A percentile compares a stretch with the other conserved stretches of the same genome.
Evolutionary conservation across 2,888 invertebrate genomes (phyloP).

Genomic region (Metalampra italica): DNA sequence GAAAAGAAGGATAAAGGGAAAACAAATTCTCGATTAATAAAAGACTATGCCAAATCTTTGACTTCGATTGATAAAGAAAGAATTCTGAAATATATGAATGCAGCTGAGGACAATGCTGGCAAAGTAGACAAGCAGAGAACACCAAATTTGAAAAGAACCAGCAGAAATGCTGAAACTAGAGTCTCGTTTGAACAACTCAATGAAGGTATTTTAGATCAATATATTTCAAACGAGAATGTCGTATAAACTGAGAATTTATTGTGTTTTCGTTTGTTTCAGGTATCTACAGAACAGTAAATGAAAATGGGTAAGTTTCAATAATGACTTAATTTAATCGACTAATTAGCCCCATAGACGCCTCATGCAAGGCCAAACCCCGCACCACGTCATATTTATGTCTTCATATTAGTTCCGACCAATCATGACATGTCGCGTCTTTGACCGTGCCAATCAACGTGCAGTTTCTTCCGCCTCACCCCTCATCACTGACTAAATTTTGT

Average conservation of each 20-base stretch:
- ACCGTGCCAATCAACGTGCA: no score
- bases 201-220: constrained; percentile 35
- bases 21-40: constrained; percentile 31
- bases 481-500: no score
- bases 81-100: constrained; percentile 6
- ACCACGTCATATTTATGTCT: no score
- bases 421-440: no score
- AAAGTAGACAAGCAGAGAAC: constrained; percentile 11
- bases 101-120: constrained; percentile 13
- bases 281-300: constrained; percentile 50
- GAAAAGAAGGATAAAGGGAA: constrained; percentile 29
- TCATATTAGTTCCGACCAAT: no score
- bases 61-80: constrained; percentile 24
- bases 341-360: no score
- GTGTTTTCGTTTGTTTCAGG: constrained; percentile 29
- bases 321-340: neutral
- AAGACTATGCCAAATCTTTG: constrained; percentile 39
- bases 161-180: constrained; percentile 16
- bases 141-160: constrained; percentile 12
- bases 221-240: neutral
- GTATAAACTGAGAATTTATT: no score
- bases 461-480: no score
- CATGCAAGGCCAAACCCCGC: no score
- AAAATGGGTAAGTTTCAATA: constrained; percentile 46
- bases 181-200: constrained; percentile 40